phyloP scores from a whole-genome alignment of 2,797 vertebrate species.

The Peromyscus eremicus region DNA sequence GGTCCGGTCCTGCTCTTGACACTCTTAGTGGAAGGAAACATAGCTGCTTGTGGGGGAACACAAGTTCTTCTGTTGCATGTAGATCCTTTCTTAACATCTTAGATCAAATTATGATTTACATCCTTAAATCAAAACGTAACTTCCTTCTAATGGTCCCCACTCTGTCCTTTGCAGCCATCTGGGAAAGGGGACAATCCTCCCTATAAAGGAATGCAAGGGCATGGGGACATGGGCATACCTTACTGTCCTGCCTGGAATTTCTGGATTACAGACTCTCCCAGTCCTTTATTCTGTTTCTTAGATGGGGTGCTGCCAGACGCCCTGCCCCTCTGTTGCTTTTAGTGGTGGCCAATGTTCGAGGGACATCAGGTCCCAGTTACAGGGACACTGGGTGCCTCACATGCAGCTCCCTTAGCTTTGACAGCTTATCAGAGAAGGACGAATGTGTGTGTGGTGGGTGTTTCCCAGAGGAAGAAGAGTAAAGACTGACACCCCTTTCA shows the following conservation, averaged over 20 bases:
- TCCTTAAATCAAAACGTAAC: background rate
- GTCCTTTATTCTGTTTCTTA: background rate
- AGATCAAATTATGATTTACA: slow-evolving; percentile 15
- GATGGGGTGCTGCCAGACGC: background rate
- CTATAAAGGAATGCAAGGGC: background rate
- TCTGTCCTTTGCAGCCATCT: background rate
- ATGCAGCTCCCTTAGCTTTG: background rate
- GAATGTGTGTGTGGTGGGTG: too few species aligned
- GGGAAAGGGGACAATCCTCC: background rate
- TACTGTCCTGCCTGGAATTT: background rate
- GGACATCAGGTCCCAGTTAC: background rate
- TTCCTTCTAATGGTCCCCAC: background rate
- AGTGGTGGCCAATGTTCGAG: background rate
- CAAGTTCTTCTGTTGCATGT: background rate
- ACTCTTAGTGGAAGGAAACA: background rate
- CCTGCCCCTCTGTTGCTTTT: background rate
- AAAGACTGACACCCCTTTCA: background rate
- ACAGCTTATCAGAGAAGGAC: background rate
- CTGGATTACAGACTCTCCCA: background rate
- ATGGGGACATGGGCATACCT: background rate
- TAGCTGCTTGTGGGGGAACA: background rate
- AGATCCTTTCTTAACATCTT: background rate
- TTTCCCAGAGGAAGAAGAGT: background rate
- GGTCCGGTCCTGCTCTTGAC: background rate
- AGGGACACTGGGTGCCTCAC: background rate